Percentiles rank a stretch among this genome's conserved stretches.
Evolutionary conservation across 2,888 invertebrate species (phyloP).

Genomic region (Synanthedon myopaeformis): DNA sequence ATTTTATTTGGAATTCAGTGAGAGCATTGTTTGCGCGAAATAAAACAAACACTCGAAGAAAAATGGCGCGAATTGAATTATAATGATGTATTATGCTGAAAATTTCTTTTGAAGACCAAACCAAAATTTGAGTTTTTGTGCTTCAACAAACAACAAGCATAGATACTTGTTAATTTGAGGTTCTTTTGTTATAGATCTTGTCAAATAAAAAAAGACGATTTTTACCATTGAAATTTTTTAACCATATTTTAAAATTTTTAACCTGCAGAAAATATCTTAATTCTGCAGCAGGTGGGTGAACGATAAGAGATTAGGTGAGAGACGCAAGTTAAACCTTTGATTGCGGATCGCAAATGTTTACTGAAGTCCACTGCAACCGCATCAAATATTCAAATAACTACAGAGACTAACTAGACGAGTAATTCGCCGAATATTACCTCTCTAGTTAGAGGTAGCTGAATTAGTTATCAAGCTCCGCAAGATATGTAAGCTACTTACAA

Average conservation of each 20-base stretch:
- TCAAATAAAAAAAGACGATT: too few relatives aligned
- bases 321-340: conserved; percentile 52
- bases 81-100: conserved; percentile 1
- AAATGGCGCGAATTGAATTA: background rate
- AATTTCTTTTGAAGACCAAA: too few relatives aligned
- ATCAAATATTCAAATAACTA: conserved; percentile 66
- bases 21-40: conserved; percentile 2
- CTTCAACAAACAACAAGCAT: too few relatives aligned
- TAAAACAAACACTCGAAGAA: background rate
- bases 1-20: background rate
- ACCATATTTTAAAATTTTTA: too few relatives aligned
- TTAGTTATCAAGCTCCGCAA: conserved; percentile 28
- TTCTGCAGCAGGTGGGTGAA: too few relatives aligned
- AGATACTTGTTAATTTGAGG: too few relatives aligned
- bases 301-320: conserved; percentile 8
- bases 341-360: conserved; percentile 63
- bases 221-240: too few relatives aligned
- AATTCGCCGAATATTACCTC: conserved; percentile 51
- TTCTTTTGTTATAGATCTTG: too few relatives aligned
- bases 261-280: too few relatives aligned
- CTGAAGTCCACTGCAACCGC: conserved; percentile 44
- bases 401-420: conserved; percentile 41
- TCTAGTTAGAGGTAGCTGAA: conserved; percentile 11
- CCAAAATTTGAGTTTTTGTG: too few relatives aligned
- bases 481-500: conserved; percentile 59